phyloP scores from a whole-genome alignment of 2,888 invertebrate genomes.

The Pegoplata infirma region DNA sequence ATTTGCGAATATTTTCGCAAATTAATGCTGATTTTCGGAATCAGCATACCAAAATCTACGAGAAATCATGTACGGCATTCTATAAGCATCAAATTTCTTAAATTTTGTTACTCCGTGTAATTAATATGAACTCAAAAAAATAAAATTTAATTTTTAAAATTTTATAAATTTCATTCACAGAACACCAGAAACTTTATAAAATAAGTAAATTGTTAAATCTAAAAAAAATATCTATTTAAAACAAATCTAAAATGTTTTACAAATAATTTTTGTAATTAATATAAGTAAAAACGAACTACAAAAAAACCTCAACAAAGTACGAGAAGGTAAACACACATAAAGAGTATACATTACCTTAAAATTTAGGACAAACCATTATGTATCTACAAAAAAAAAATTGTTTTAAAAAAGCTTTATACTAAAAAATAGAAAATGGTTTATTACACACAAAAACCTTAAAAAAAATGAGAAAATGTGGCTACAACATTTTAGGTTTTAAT shows the following conservation, averaged over 20 bases:
- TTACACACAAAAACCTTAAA: neutral
- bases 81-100: too few relatives aligned
- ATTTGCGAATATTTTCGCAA: too few relatives aligned
- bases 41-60: too few relatives aligned
- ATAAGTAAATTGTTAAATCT: too few relatives aligned
- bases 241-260: neutral
- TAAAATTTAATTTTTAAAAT: too few relatives aligned
- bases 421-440: conserved; percentile 3
- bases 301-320: neutral
- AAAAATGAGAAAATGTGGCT: conserved; percentile 26
- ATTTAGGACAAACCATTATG: conserved; percentile 35
- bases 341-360: neutral
- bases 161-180: too few relatives aligned
- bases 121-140: too few relatives aligned
- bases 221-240: neutral
- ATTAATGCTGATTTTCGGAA: too few relatives aligned
- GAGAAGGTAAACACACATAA: too few relatives aligned
- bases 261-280: neutral
- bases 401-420: conserved; percentile 13
- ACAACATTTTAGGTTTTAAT: neutral
- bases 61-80: too few relatives aligned
- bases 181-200: too few relatives aligned
- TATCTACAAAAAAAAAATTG: neutral
- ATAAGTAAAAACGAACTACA: neutral
- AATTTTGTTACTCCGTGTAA: too few relatives aligned